Evolutionary conservation across 1,140 invertebrate genomes (phyloP).

Genomic region (Brachionus koreanus): DNA sequence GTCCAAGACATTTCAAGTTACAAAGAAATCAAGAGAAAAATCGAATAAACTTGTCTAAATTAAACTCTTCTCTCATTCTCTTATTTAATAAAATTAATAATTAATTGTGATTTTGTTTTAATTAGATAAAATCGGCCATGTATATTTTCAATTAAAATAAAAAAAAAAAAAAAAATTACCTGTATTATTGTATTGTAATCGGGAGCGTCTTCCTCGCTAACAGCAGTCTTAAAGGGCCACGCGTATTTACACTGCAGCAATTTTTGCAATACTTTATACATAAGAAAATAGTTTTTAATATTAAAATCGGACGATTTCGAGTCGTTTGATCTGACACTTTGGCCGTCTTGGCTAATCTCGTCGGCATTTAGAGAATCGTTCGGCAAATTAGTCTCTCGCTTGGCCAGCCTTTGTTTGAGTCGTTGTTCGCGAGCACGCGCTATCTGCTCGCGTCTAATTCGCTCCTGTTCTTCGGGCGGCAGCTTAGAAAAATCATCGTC

Average conservation of each 20-base stretch:
- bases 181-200: conserved; percentile 40
- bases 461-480: neutral
- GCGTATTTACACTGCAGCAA: conserved; percentile 35
- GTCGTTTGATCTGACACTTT: neutral
- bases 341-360: neutral
- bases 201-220: conserved; percentile 39
- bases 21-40: too few species aligned
- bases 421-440: conserved; percentile 31
- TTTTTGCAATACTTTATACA: conserved; percentile 39
- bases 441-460: conserved; percentile 7
- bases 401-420: neutral
- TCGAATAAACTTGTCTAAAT: too few species aligned
- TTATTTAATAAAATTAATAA: too few species aligned
- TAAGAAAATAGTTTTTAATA: conserved; percentile 39
- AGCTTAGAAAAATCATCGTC: conserved; percentile 37
- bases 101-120: too few species aligned
- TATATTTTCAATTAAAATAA: neutral
- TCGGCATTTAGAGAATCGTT: neutral
- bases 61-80: too few species aligned
- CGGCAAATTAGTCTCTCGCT: neutral
- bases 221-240: conserved; percentile 35
- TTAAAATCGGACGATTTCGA: conserved; percentile 7
- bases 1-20: too few species aligned
- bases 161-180: neutral
- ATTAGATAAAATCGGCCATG: neutral